Percentiles rank a stretch among this genome's conserved stretches.
phyloP scores from a whole-genome alignment of 2,888 invertebrate species.

The Limnephilus rhombicus region DNA sequence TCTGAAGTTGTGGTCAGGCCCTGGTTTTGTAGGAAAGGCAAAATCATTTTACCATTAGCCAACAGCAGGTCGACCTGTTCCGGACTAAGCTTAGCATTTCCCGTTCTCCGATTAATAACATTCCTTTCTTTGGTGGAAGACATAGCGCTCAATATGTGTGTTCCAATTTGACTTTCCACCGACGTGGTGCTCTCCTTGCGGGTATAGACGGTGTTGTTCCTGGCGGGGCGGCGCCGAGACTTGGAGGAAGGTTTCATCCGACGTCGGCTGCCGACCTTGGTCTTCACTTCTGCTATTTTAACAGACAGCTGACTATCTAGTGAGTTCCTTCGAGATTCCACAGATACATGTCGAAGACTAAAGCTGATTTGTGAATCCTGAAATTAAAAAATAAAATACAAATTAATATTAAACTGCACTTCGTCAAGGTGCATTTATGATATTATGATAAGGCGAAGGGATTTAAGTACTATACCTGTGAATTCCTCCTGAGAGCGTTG shows the following conservation, averaged over 20 bases:
- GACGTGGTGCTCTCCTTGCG: conserved; percentile 86
- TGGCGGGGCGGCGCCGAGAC: conserved; percentile 72
- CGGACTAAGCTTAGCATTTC: conserved; percentile 69
- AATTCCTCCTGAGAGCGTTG: conserved; percentile 80
- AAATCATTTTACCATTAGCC: conserved; percentile 70
- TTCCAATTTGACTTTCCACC: conserved; percentile 87
- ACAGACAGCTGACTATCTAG: conserved; percentile 92
- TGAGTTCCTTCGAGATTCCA: conserved; percentile 91
- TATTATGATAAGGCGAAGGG: background rate
- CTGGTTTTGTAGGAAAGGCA: conserved; percentile 72
- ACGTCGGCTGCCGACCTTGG: conserved; percentile 81
- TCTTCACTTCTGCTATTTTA: conserved; percentile 90
- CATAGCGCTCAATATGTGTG: conserved; percentile 80
- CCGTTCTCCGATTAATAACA: conserved; percentile 69
- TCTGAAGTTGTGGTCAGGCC: conserved; percentile 72
- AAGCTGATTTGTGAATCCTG: conserved; percentile 85
- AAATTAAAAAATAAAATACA: conserved; percentile 33
- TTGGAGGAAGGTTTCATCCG: conserved; percentile 74
- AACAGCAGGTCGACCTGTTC: conserved; percentile 69
- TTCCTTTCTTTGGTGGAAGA: conserved; percentile 59
- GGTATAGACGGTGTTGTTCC: conserved; percentile 70
- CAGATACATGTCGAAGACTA: conserved; percentile 88
- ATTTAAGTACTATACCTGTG: conserved; percentile 68
- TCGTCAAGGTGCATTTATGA: background rate
- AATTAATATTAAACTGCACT: background rate